Base-by-base conservation (phyloP, 2,888 invertebrate genomes). In the Calliopum simillimum region DNA sequence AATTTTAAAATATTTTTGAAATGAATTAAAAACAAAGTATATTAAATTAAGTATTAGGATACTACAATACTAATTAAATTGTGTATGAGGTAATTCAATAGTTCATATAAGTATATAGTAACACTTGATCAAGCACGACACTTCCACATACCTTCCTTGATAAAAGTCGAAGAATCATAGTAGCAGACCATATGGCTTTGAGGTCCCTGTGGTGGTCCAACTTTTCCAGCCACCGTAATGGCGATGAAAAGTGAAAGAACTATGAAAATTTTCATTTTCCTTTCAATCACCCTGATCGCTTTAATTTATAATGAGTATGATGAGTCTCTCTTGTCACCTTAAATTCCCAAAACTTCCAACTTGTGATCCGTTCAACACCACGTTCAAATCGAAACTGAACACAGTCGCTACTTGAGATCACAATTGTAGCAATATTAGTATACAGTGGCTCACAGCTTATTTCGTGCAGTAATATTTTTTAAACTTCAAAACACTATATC, bases 61-160 rank as follows among this genome's bases (percentile, higher is more conserved):
- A 19, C n/a, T 3, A 13, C 1, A 33, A 2, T 33, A 33, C 6
- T 33, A 33, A 33, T 33, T 33, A 33, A 33, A n/a, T n/a, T n/a
- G 33, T 8, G n/a, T 33, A 33, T 8, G 33, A n/a, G 5, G 8
- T 33, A 8, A 33, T 33, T 5, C 8, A 33, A 33, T 33, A n/a
- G n/a, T n/a, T 33, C 33, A n/a, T n/a, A n/a, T n/a, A n/a, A n/a
- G n/a, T n/a, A n/a, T n/a, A n/a, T n/a, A 33, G 33, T 33, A 33
- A 8, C 33, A 33, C 33, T 33, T 33, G 33, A 33, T 33, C n/a
- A 5, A 16, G 16, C n/a, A n/a, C 0, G 92, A 93, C 0, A 91
- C 90, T 73, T 91, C 91, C n/a, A n/a, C 80, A 81, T 71, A 86
- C 85, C 85, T 80, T 84, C 84, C 71, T 84, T 83, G 19, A 83